Evolutionary conservation across 2,888 invertebrate genomes (phyloP), one percentile per base, ranked within the genome.

Genomic region (Mesoligia furuncula): DNA sequence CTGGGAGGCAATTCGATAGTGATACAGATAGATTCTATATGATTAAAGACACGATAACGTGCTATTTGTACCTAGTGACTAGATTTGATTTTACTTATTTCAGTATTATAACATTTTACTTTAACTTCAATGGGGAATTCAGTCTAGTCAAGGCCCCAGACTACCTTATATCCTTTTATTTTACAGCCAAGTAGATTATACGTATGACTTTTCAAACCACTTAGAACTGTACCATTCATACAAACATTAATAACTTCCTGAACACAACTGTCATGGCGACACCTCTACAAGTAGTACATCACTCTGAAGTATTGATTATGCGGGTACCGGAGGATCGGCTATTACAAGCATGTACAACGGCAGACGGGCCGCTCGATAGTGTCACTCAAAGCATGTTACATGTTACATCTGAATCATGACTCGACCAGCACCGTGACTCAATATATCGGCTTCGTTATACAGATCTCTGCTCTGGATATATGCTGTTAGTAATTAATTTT

Each of bases 331-430:
- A 77, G 85, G 76, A 85, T 81, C 69, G 73, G 80, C 77, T 73
- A 78, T 87, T 81, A 77, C 85, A 73, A 77, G 67, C 74, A 79
- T 85, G 82, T 81, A 84, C 72, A 68, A 42, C 80, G 70, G 77
- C 81, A 85, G 90, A 89, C 88, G 76, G 81, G 57, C 78, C 71
- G 75, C 57, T 83, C 81, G 92, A 92, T 92, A 92, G 78, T 90
- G 92, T 92, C 92, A 92, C 87, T 92, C 92, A 92, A 88, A 73
- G 80, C 80, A 83, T 85, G 81, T 81, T 85, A 87, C 86, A 77
- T 79, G 83, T 88, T 84, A 88, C 89, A 85, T 84, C 81, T 87
- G 87, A 87, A 88, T 90, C 90, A 90, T 88, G 90, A 89, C 81
- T 88, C 84, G 83, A 81, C 83, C 78, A 80, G 80, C 75, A 84